Evolutionary conservation across 2,888 invertebrate species (phyloP), one percentile per base, ranked within the genome.

Genomic region (Agrochola lota): DNA sequence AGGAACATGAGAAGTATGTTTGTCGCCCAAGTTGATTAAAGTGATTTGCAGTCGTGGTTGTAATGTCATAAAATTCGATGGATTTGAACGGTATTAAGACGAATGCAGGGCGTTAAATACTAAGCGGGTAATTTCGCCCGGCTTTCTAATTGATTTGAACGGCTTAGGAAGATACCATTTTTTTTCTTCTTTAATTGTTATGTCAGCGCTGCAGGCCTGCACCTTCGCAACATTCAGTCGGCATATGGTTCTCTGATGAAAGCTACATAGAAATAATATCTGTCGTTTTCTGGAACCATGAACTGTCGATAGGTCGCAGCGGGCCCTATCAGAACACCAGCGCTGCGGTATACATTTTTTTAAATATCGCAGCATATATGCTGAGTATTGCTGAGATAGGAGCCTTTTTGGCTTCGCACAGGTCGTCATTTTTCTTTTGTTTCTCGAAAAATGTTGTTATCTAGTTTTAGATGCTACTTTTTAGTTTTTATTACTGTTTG

Each of bases 1-100:
- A 90, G 20, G 91, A 92, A 5, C 81, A 84, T 40, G 87, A 88
- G 8, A 84, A 84, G 88, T 89, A 55, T 2, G 23, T 26, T 26
- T 26, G 57, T n/a, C 12, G 1, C 12, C 12, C 11, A n/a, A 57
- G 57, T 57, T 23, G 9, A 55, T 23, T 23, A 9, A 52, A 52
- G 52, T 9, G 9, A 57, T 59, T 26, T 59, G n/a, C 57, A 57
- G 5, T 59, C 12, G n/a, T 57, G 57, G 4, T 57, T 2, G n/a
- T 23, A 23, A 23, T 55, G 23, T n/a, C n/a, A 5, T 59, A 5
- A n/a, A 12, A n/a, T 67, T 66, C 17, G 0, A 43, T 43, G 17
- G n/a, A 43, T n/a, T 66, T 3, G 17, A 5, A 17, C 0, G 4
- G 63, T 43, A 43, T 7, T 46, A 43, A 46, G 5, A 30, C 23